A percentile compares a stretch with the other conserved stretches of the same genome.
phyloP scores from a whole-genome alignment of 2,888 invertebrate genomes.

The Clostera curtula region DNA sequence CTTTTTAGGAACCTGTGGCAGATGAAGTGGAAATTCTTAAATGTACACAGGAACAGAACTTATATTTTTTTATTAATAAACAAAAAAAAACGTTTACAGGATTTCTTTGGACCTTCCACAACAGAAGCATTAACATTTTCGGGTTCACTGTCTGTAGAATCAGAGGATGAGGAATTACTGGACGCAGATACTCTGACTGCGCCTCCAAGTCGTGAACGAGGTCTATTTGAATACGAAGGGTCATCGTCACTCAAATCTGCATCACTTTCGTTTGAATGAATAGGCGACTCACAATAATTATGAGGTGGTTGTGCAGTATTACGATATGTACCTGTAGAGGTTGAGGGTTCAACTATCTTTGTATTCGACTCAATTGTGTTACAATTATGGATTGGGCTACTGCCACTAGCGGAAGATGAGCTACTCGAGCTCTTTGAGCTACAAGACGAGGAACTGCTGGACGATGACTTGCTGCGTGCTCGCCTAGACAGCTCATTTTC shows the following conservation, averaged over 20 bases:
- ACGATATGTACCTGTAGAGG: slow-evolving; percentile 4
- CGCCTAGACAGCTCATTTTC: slow-evolving; percentile 2
- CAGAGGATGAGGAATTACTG: slow-evolving; percentile 2
- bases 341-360: slow-evolving; percentile 3
- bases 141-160: slow-evolving; percentile 3
- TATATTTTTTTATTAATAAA: too few relatives aligned
- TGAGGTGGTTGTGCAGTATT: slow-evolving; percentile 3
- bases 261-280: slow-evolving; percentile 5
- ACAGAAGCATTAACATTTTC: slow-evolving; percentile 2
- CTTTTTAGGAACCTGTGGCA: too few relatives aligned
- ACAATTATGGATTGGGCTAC: slow-evolving; percentile 3
- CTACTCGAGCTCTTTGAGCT: slow-evolving; percentile 4
- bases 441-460: slow-evolving; percentile 3
- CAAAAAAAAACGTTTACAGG: slow-evolving; percentile 3
- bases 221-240: slow-evolving; percentile 4
- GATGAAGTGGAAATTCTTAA: too few relatives aligned
- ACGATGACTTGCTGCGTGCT: slow-evolving; percentile 3
- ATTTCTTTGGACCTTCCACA: slow-evolving; percentile 3
- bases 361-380: slow-evolving; percentile 4
- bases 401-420: slow-evolving; percentile 3
- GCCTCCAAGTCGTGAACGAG: slow-evolving; percentile 3
- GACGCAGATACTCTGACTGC: slow-evolving; percentile 3
- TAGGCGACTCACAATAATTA: slow-evolving; percentile 5
- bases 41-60: too few relatives aligned
- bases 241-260: too few relatives aligned